Percentiles rank a stretch among this genome's conserved stretches.
Conservation (phyloP, 2,113 vertebrate species). For the Athene cunicularia region DNA sequence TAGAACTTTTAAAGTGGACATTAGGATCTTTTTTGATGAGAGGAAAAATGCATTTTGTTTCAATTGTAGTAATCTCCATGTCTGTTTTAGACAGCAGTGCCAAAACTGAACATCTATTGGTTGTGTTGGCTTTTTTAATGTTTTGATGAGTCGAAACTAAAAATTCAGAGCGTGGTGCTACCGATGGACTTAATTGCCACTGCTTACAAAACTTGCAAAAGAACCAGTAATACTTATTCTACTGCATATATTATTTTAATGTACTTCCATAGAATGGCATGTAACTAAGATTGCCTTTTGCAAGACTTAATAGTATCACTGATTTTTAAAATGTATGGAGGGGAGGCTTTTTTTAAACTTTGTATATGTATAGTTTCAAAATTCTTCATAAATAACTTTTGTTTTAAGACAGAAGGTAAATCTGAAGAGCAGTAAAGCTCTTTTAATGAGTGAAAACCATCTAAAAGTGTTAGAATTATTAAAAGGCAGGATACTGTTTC, state of each 20-base stretch:
- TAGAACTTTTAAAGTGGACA: background rate
- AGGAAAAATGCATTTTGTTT: background rate
- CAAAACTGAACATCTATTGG: background rate
- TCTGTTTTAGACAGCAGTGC: background rate
- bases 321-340: background rate
- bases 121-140: background rate
- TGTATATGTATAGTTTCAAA: background rate
- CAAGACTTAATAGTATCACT: background rate
- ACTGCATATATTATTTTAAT: background rate
- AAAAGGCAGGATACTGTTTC: background rate
- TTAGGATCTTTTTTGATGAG: background rate
- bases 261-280: rapidly evolving
- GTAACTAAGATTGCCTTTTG: background rate
- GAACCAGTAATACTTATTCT: background rate
- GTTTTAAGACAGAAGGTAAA: background rate
- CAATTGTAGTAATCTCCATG: background rate
- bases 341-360: background rate
- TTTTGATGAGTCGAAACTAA: background rate
- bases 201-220: background rate
- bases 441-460: background rate
- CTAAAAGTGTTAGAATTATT: background rate
- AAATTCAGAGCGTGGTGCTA: background rate
- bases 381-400: background rate
- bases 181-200: background rate
- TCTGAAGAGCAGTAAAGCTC: background rate